phyloP scores from a whole-genome alignment of 2,888 invertebrate genomes.

The Lasioglossum marginatum region DNA sequence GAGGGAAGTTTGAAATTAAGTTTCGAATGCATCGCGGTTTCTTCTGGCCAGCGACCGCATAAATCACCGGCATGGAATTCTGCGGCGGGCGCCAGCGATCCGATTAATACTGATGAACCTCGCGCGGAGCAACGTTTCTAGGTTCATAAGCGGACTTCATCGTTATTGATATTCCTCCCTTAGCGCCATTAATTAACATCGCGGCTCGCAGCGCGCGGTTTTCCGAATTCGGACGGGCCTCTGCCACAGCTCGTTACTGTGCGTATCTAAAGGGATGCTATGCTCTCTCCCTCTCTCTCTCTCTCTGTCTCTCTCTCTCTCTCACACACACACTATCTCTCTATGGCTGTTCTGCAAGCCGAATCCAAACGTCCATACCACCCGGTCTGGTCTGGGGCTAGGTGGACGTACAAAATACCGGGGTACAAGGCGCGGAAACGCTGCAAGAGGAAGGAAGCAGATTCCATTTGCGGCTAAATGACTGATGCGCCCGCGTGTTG shows the following conservation, averaged over 20 bases:
- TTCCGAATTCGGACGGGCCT: slow-evolving; percentile 51
- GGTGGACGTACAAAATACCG: slow-evolving; percentile 65
- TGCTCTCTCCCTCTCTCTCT: neutral
- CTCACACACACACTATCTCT: too few species aligned
- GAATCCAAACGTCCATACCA: slow-evolving; percentile 38
- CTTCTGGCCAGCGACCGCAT: neutral
- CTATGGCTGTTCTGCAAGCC: slow-evolving; percentile 34
- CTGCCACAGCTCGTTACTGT: slow-evolving; percentile 54
- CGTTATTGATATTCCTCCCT: slow-evolving; percentile 61
- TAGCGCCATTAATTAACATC: slow-evolving; percentile 60
- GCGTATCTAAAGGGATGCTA: neutral
- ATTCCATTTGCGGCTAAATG: slow-evolving; percentile 82
- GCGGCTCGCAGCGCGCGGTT: slow-evolving; percentile 36
- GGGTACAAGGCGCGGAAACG: slow-evolving; percentile 72
- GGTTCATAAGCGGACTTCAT: slow-evolving; percentile 50
- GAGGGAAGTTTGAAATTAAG: neutral
- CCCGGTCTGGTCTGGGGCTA: neutral
- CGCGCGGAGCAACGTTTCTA: slow-evolving; percentile 35
- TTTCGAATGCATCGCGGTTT: neutral
- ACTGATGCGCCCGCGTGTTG: slow-evolving; percentile 79
- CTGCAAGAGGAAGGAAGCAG: slow-evolving; percentile 77
- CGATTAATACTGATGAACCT: slow-evolving; percentile 50
- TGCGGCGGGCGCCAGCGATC: neutral
- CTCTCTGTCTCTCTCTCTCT: neutral
- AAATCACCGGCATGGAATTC: slow-evolving; percentile 16